Evolutionary conservation across 92 coral and sea anemone genomes (phyloP).

Genomic region (Muricea muricata): DNA sequence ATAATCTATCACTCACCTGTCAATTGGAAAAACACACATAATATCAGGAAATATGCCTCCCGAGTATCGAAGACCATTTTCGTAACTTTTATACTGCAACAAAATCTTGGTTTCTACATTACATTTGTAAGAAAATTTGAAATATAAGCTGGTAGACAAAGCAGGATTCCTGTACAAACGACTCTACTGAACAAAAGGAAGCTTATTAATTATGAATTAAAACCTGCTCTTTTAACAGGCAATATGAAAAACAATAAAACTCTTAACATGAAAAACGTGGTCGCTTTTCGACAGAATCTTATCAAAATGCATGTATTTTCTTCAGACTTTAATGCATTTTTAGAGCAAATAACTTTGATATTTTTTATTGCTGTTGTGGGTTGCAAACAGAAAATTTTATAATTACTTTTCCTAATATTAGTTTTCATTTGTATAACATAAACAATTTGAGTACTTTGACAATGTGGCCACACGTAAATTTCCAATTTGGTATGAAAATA

Average conservation of each 20-base stretch:
- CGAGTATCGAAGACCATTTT: not conserved
- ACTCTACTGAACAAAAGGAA: conserved; percentile 25
- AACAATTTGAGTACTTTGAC: conserved; percentile 9
- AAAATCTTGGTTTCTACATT: conserved; percentile 10
- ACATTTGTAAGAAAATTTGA: not conserved
- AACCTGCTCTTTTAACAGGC: conserved; percentile 50
- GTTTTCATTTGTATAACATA: not conserved
- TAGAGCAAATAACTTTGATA: too few species aligned
- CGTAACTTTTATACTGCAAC: not conserved
- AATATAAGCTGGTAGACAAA: conserved; percentile 18
- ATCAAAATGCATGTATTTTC: not conserved
- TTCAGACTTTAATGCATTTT: too few species aligned
- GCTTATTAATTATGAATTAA: conserved; percentile 17
- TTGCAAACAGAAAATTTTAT: not conserved
- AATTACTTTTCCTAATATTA: not conserved
- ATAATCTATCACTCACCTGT: conserved; percentile 17
- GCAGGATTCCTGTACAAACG: not conserved
- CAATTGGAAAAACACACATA: not conserved
- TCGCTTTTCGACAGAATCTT: not conserved
- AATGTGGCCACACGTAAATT: conserved; percentile 25
- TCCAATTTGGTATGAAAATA: not conserved
- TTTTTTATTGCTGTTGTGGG: too few species aligned
- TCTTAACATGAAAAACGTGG: not conserved
- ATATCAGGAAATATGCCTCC: not conserved
- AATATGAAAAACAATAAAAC: conserved; percentile 15